phyloP scores from a whole-genome alignment of 2,888 invertebrate species.

The Folsomia manolachei region DNA sequence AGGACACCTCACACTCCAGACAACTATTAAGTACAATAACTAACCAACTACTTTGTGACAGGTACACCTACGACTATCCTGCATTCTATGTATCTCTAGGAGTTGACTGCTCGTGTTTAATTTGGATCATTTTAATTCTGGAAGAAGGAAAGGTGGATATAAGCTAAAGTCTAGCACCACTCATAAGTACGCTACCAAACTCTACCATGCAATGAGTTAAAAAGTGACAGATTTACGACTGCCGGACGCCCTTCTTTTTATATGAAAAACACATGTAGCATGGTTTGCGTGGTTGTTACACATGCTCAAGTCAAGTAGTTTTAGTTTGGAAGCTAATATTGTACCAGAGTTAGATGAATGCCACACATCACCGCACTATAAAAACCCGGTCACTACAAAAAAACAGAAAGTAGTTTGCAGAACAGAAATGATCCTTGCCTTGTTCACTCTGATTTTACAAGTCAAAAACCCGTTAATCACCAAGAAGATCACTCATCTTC shows the following conservation, averaged over 20 bases:
- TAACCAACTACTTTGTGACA: too few relatives aligned
- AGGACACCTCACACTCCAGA: not conserved
- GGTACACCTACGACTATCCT: too few relatives aligned
- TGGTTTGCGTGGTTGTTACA: too few relatives aligned
- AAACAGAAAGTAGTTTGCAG: not conserved
- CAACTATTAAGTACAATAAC: too few relatives aligned
- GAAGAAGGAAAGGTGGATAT: conserved; percentile 14
- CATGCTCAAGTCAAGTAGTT: too few relatives aligned
- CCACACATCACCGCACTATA: not conserved
- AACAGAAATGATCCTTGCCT: not conserved
- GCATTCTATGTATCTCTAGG: not conserved
- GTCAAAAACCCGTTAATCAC: conserved; percentile 16
- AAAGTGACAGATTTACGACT: conserved; percentile 21
- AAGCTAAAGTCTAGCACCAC: not conserved
- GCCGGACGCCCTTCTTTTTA: conserved; percentile 3
- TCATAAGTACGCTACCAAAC: too few relatives aligned
- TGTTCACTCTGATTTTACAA: conserved; percentile 3
- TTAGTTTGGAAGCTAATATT: too few relatives aligned
- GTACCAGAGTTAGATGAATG: not conserved
- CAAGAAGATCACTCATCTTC: conserved; percentile 5
- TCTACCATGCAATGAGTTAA: conserved; percentile 15
- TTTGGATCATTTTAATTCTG: conserved; percentile 11
- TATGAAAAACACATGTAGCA: conserved; percentile 14
- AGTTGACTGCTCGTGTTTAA: not conserved
- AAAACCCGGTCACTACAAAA: too few relatives aligned